Percentiles rank a stretch among this genome's conserved stretches.
These are phyloP conservation scores for Thomomys bottae DNA, from an alignment of 2,113 vertebrate genomes.

Conservation along the genomic window DNA sequence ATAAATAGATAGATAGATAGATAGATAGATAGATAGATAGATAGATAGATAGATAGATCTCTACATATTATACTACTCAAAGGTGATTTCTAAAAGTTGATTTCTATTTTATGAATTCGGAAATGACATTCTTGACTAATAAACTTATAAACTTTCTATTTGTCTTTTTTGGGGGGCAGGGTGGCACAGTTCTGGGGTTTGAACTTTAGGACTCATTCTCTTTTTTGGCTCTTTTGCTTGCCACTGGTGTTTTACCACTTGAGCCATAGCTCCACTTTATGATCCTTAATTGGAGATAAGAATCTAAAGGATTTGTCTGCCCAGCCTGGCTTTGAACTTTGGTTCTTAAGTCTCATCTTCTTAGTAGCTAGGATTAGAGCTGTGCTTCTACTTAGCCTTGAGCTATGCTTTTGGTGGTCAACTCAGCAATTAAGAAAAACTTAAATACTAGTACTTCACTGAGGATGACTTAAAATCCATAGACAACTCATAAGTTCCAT, in stretches of 20 bases:
- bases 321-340: too few relatives aligned
- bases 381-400: background rate
- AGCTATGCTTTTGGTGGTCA: background rate
- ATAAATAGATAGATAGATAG: too few relatives aligned
- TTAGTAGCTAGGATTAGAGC: too few relatives aligned
- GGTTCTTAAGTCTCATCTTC: too few relatives aligned
- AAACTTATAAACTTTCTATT: background rate
- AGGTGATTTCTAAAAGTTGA: background rate
- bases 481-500: background rate
- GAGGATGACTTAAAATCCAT: background rate
- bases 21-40: too few relatives aligned
- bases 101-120: background rate
- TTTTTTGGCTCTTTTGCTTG: too few relatives aligned
- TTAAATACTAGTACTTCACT: background rate
- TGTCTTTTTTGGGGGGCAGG: background rate
- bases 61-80: background rate
- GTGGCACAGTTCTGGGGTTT: too few relatives aligned
- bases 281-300: too few relatives aligned
- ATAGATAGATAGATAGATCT: background rate
- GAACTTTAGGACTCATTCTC: too few relatives aligned
- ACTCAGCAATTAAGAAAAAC: background rate
- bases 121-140: background rate
- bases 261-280: too few relatives aligned
- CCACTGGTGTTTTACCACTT: too few relatives aligned
- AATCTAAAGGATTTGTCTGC: too few relatives aligned